Conservation (phyloP, 2,797 vertebrate genomes). For the Cynodonichthys magdalenae region DNA sequence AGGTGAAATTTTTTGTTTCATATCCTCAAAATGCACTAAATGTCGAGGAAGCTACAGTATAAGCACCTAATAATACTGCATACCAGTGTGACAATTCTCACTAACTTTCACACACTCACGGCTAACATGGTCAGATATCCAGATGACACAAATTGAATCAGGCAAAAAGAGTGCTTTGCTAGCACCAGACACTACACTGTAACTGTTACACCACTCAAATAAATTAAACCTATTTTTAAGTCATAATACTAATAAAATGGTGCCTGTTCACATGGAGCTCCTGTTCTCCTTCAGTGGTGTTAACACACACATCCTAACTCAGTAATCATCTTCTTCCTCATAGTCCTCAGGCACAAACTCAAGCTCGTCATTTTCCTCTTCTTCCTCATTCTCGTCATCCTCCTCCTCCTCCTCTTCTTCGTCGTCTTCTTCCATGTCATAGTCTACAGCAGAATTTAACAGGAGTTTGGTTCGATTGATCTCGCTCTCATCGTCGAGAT, state of each 20-base stretch:
- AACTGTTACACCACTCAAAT: slow-evolving; percentile 57
- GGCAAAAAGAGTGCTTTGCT: slow-evolving; percentile 40
- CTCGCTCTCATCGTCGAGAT: slow-evolving; percentile 91
- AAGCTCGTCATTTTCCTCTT: slow-evolving; percentile 69
- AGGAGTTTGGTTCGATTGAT: slow-evolving; percentile 94
- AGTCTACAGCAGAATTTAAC: slow-evolving; percentile 78
- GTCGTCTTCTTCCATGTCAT: slow-evolving; percentile 82
- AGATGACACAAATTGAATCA: slow-evolving; percentile 35
- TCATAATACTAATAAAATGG: slow-evolving; percentile 48
- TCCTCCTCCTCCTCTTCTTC: slow-evolving; percentile 74
- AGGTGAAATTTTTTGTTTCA: slow-evolving; percentile 23
- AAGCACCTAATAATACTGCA: slow-evolving; percentile 65
- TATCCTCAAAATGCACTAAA: slow-evolving; percentile 47
- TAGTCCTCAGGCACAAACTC: slow-evolving; percentile 75
- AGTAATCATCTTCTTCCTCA: slow-evolving; percentile 78
- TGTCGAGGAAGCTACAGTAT: slow-evolving; percentile 44
- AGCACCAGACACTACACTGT: slow-evolving; percentile 52
- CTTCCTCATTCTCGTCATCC: slow-evolving; percentile 42
- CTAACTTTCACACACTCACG: slow-evolving; percentile 37
- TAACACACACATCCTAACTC: slow-evolving; percentile 45
- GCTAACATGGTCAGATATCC: slow-evolving; percentile 34
- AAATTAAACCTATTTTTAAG: slow-evolving; percentile 60
- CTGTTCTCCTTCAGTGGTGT: slow-evolving; percentile 36
- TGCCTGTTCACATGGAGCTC: slow-evolving; percentile 29
- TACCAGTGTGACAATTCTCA: slow-evolving; percentile 53